Base-by-base conservation (phyloP, 2,888 invertebrate species). In the Cacoxenus indagator region DNA sequence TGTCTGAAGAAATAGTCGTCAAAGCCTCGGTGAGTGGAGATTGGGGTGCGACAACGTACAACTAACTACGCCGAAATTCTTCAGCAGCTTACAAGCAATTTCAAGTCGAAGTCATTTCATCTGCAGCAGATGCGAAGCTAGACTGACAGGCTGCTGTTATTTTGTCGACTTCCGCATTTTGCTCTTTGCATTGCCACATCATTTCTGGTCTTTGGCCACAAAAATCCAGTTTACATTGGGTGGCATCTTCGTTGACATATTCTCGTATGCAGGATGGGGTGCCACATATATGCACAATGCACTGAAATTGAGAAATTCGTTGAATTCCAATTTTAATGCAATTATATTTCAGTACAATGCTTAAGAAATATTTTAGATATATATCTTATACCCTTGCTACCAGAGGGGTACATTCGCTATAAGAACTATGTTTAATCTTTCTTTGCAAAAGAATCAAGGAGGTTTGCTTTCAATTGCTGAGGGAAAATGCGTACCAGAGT, bases 281-380 rank as follows among this genome's bases (percentile, higher is more conserved):
- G 22, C 19, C 19, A 17, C n/a, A 46, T 3, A 43, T 45, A 37
- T 37, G 31, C 73, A 76, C 69, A 65, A 71, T 64, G 70, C 67
- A 72, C 73, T 65, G 69, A 78, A 81, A 81, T 81, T 76, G 75
- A 83, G 83, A 78, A 83, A 78, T 78, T 67, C 70, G 65, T 68
- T 70, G 66, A 68, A 72, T 72, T 78, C 76, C 76, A 71, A 74
- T 78, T 82, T 76, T 69, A 78, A 76, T 75, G 69, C 73, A 77
- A 75, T 74, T 75, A 76, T 74, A 73, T 67, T 14, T 37, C 9
- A 37, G 9, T 11, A 37, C 37, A 5, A 11, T 4, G 37, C 55
- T 65, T 65, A 71, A 68, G 26, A 64, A 67, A n/a, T n/a, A n/a
- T n/a, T n/a, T n/a, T n/a, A n/a, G n/a, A n/a, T n/a, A n/a, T n/a